Evolutionary conservation across 2,113 vertebrate species (phyloP), one percentile per base, ranked within the genome.

Genomic region (Athene cunicularia): DNA sequence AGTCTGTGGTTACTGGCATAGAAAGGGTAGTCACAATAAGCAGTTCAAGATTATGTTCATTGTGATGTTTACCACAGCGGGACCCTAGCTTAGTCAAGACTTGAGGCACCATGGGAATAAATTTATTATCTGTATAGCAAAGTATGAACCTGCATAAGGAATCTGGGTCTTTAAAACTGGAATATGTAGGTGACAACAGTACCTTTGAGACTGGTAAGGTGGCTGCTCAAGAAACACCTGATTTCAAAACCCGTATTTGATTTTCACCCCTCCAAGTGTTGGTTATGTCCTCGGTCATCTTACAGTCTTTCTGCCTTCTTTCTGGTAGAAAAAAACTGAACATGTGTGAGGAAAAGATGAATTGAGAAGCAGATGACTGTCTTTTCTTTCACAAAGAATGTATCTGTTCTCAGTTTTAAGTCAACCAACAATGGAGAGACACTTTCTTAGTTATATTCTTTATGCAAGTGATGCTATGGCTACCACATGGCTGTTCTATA

Each of bases 391-490:
- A 83, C 55, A 64, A 92, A 92, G 52, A 55, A 80, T 1, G 6
- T n/a, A 67, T 77, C 72, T 27, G 4, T 80, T 91, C 55, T 79
- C 68, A 47, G 66, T 90, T 73, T 50, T 2, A 86, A 92, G 94
- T 27, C 95, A 91, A 49, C 45, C 52, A 86, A 50, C n/a, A 53
- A 4, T 37, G 2, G 23, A 59, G 71, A 71, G 68, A 30, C 27
- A 21, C 79, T 90, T 88, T 80, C 74, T 82, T 72, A 73, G 16
- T 73, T 73, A 19, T 39, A 67, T 53, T 86, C 55, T 86, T 58
- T 21, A 24, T 49, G 18, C 45, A 88, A n/a, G 80, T n/a, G 72
- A 39, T 95, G 88, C 79, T 95, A 12, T 91, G 93, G 95, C 88
- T 90, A 82, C 79, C 82, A 62, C 76, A 22, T 88, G 93, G 75